Base-by-base conservation (phyloP, 2,888 invertebrate genomes). In the Acleris literana region DNA sequence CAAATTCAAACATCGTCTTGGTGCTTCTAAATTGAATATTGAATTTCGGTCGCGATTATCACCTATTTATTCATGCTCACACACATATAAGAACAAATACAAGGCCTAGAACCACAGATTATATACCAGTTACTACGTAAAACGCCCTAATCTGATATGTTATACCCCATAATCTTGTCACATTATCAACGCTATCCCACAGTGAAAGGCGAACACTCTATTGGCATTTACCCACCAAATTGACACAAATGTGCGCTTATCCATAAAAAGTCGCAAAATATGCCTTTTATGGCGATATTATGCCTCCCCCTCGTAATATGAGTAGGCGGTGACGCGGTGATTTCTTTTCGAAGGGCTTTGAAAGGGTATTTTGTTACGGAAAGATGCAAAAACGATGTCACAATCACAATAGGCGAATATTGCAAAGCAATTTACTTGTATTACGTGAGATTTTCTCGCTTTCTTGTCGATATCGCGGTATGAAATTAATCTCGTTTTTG, bases 201-300 rank as follows among this genome's bases (percentile, higher is more conserved):
- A 62, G 68, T 69, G 51, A 69, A 69, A 63, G 39, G 62, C 70
- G 69, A 65, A 68, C 66, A 68, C 69, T 71, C 68, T 67, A 69
- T 72, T 82, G 84, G 77, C 84, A 86, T 85, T 84, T 80, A 55
- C 65, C 11, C 57, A 64, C 64, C 68, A 71, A 73, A 73, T 68
- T 72, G 81, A 75, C 82, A 80, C 78, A 75, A 74, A 77, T 81
- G 79, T 73, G 77, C 79, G 75, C 70, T 67, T 64, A 68, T 71
- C 79, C 83, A 81, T 83, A 80, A 80, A 81, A 80, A 80, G 72
- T 75, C 73, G 64, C 68, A 70, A 64, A 60, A 68, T 56, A 53
- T 57, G 46, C 22, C 39, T 62, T 57, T 62, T 53, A 56, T 52
- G 39, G 43, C 25, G 62, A 53, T 57, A 61, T 53, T 66, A 63